A percentile compares a stretch with the other conserved stretches of the same genome.
Conservation (phyloP, 2,113 vertebrate species). For the Xiphophorus maculatus region DNA sequence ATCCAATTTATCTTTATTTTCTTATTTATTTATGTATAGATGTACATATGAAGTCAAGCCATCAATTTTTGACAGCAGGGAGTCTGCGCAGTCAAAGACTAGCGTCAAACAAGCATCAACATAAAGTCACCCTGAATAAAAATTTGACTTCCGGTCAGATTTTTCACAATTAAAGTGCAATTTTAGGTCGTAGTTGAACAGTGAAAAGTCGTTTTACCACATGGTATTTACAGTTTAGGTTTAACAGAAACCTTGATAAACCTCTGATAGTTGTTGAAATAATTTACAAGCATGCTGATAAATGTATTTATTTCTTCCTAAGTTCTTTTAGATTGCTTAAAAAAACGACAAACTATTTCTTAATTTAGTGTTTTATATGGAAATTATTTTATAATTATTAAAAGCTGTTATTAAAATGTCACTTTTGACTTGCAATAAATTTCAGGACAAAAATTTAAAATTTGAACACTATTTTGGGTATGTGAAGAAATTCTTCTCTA, state of each 20-base stretch:
- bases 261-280: background rate
- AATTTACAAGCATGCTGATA: background rate
- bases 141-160: background rate
- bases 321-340: background rate
- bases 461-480: background rate
- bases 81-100: constrained; percentile 42
- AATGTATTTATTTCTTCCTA: background rate
- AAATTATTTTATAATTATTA: background rate
- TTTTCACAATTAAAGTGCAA: constrained; percentile 53
- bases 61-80: constrained; percentile 17
- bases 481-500: no score
- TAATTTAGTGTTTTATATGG: background rate
- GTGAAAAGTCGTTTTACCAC: background rate
- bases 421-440: background rate
- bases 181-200: background rate
- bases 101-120: constrained; percentile 9
- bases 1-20: background rate
- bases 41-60: constrained; percentile 8
- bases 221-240: no score
- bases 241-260: background rate
- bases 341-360: background rate
- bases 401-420: background rate
- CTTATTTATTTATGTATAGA: background rate
- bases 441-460: background rate
- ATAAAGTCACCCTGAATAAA: background rate